Evolutionary conservation across 1,140 invertebrate genomes (phyloP), one percentile per base, ranked within the genome.

Genomic region (Holotrichia oblita): DNA sequence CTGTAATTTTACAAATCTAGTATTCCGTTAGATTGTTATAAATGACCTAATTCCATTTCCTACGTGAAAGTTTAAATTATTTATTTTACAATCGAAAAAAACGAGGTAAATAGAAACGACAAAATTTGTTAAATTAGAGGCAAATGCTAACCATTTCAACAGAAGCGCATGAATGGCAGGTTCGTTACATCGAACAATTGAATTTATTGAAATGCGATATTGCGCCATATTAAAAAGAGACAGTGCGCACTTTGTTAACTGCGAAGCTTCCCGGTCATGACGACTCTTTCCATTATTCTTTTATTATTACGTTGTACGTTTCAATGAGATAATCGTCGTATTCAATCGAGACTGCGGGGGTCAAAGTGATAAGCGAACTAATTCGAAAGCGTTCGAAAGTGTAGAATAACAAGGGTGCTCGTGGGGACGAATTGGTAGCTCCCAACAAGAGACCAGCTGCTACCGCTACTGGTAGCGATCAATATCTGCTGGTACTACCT

Each of bases 401-500:
- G 22, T 17, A 17, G 48, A n/a, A 55, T 7, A 9, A 20, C 17
- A 10, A 14, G 27, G 61, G 14, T 6, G 9, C 12, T 27, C 10
- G 17, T 17, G 7, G 24, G 8, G 61, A 69, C 20, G 61, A 24
- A 24, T 69, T 10, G 61, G 61, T 69, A 8, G 17, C 20, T 69
- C 61, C 61, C 61, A 12, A 22, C 61, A 20, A 20, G 2, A 34
- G 22, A 69, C 61, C 61, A 69, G 61, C 61, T 69, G 61, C 24
- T 69, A 20, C 14, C 14, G 48, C 48, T 48, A 48, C 44, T 17
- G 48, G 48, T 55, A 17, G 0, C 61, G 61, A 69, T 69, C 61
- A 69, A 69, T 69, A 69, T 24, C 61, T 69, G 22, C 61, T 69
- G 61, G 8, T 64, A 22, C 22, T 3, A 69, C 20, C 61, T 69